A percentile compares a stretch with the other conserved stretches of the same genome.
These are phyloP conservation scores for Drosophila santomea DNA, from an alignment of 1,140 invertebrate species.

Conservation along the genomic window DNA sequence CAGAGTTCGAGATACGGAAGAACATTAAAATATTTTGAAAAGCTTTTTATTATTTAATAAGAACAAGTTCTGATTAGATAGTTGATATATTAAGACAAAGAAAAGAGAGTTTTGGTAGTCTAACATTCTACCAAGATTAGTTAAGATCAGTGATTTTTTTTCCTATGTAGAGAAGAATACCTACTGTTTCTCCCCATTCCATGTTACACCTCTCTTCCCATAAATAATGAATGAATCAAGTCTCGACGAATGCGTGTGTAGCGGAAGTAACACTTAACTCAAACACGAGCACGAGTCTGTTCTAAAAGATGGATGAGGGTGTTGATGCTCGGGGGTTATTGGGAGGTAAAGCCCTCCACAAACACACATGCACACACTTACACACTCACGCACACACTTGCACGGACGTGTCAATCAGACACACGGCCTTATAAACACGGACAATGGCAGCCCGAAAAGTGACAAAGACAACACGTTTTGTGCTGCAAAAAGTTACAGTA, in stretches of 20 bases:
- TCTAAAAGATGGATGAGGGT: constrained; percentile 22
- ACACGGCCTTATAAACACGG: constrained; percentile 27
- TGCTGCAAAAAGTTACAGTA: constrained; percentile 51
- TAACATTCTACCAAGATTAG: too few relatives aligned
- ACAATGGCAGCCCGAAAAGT: constrained; percentile 47
- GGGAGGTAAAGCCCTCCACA: constrained; percentile 23
- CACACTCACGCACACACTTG: constrained; percentile 3
- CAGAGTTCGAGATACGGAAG: not conserved
- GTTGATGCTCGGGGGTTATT: constrained; percentile 1
- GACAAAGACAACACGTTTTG: constrained; percentile 45
- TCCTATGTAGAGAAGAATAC: not conserved
- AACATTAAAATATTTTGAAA: not conserved
- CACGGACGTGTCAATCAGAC: constrained; percentile 46
- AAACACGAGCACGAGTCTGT: constrained; percentile 46
- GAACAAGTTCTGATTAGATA: too few relatives aligned
- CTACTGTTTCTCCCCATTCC: constrained; percentile 17
- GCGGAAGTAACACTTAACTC: constrained; percentile 77
- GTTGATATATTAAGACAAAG: too few relatives aligned
- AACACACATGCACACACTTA: constrained; percentile 19
- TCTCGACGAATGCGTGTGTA: constrained; percentile 54
- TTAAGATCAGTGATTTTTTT: not conserved
- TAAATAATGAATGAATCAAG: constrained; percentile 62
- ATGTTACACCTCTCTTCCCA: constrained; percentile 14
- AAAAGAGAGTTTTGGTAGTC: too few relatives aligned
- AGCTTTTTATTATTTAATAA: not conserved